Evolutionary conservation across 2,797 vertebrate genomes (phyloP).

Genomic region (Crocidura indochinensis): DNA sequence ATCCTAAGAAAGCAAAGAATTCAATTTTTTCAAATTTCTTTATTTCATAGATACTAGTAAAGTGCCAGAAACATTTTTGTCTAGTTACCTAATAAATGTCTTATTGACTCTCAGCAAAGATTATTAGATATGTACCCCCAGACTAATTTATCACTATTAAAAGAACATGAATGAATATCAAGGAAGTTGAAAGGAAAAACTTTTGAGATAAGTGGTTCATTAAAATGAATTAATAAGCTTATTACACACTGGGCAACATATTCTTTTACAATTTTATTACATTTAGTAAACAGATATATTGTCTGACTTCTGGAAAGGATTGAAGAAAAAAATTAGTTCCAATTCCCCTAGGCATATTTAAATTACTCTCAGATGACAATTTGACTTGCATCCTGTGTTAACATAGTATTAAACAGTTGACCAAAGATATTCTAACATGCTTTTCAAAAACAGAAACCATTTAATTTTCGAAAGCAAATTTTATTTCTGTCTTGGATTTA

Average conservation of each 20-base stretch:
- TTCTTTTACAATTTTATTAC: background rate
- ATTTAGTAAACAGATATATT: background rate
- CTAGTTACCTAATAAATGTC: background rate
- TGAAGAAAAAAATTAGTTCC: background rate
- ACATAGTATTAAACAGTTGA: background rate
- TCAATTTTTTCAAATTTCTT: background rate
- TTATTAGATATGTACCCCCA: background rate
- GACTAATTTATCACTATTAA: background rate
- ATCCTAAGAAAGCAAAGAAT: background rate
- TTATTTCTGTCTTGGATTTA: background rate
- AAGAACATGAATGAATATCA: background rate
- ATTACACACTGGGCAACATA: background rate
- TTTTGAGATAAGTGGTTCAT: conserved; percentile 2
- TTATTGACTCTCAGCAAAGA: background rate
- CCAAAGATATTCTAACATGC: background rate
- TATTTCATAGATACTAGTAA: background rate
- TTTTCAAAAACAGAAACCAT: background rate
- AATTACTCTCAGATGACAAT: background rate
- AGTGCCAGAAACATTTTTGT: background rate
- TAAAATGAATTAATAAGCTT: conserved; percentile 14
- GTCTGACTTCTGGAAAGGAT: background rate
- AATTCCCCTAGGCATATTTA: background rate
- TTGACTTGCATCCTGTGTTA: background rate
- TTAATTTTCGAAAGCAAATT: conserved; percentile 12
- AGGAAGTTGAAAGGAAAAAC: background rate